Conservation (phyloP, 2,888 invertebrate genomes). For the Leptogaster cylindrica region DNA sequence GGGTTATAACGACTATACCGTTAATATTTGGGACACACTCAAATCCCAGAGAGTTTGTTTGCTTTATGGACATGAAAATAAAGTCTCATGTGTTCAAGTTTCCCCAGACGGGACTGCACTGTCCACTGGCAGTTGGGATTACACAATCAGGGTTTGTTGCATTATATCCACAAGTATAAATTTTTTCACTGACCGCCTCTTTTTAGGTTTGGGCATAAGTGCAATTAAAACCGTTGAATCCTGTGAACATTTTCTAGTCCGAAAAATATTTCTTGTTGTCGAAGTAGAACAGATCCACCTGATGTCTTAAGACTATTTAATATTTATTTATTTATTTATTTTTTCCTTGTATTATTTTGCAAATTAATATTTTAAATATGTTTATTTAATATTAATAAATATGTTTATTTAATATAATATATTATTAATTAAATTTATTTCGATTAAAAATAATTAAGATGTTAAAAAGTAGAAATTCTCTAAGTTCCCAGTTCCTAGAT, state of each 20-base stretch:
- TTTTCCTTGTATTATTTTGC: too few relatives aligned
- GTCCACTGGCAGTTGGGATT: conserved; percentile 97
- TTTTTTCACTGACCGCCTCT: neutral
- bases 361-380: too few relatives aligned
- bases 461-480: too few relatives aligned
- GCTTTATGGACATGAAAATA: conserved; percentile 94
- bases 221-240: neutral
- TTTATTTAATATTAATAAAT: too few relatives aligned
- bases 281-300: too few relatives aligned
- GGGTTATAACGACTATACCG: conserved; percentile 98
- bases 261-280: neutral
- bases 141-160: conserved; percentile 75
- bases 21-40: conserved; percentile 98
- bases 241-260: neutral
- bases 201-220: conserved; percentile 24
- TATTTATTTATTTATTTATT: too few relatives aligned
- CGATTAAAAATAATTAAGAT: too few relatives aligned
- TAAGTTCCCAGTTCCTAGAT: too few relatives aligned
- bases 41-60: conserved; percentile 90
- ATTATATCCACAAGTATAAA: neutral
- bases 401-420: too few relatives aligned
- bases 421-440: too few relatives aligned
- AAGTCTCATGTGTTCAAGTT: conserved; percentile 88
- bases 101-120: conserved; percentile 98
- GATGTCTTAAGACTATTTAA: too few relatives aligned